Percentiles rank a stretch among this genome's conserved stretches.
phyloP scores from a whole-genome alignment of 92 coral and sea anemone genomes.

The Diadumene lineata region DNA sequence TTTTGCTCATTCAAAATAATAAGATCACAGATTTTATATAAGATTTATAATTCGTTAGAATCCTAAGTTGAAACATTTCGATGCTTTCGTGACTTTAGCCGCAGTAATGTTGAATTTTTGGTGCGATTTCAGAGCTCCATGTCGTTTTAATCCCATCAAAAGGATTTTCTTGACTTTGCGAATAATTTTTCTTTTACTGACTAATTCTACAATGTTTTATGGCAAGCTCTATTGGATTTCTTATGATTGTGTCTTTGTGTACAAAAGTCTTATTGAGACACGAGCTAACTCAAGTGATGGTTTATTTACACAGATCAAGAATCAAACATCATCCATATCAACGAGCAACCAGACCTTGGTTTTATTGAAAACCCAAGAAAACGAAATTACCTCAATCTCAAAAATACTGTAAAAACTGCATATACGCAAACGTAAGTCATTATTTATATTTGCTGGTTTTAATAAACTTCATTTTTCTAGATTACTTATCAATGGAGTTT shows the following conservation, averaged over 20 bases:
- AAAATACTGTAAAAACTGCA: slow-evolving; percentile 79
- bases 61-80: no score
- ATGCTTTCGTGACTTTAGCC: not conserved
- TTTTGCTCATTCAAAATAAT: not conserved
- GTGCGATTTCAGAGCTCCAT: not conserved
- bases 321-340: slow-evolving; percentile 26
- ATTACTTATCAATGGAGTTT: not conserved
- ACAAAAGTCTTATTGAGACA: not conserved
- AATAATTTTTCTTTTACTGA: no score
- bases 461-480: not conserved
- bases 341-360: slow-evolving; percentile 66
- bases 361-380: slow-evolving; percentile 79
- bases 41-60: not conserved
- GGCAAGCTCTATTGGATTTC: not conserved
- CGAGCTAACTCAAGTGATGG: not conserved
- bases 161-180: not conserved
- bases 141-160: not conserved
- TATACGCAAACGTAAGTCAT: slow-evolving; percentile 85
- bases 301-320: slow-evolving; percentile 21
- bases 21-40: not conserved
- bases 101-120: not conserved
- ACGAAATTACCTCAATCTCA: slow-evolving; percentile 57
- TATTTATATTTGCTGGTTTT: not conserved
- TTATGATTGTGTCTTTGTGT: not conserved
- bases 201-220: no score